phyloP scores from a whole-genome alignment of 2,113 vertebrate genomes.

The Cacatua alba region DNA sequence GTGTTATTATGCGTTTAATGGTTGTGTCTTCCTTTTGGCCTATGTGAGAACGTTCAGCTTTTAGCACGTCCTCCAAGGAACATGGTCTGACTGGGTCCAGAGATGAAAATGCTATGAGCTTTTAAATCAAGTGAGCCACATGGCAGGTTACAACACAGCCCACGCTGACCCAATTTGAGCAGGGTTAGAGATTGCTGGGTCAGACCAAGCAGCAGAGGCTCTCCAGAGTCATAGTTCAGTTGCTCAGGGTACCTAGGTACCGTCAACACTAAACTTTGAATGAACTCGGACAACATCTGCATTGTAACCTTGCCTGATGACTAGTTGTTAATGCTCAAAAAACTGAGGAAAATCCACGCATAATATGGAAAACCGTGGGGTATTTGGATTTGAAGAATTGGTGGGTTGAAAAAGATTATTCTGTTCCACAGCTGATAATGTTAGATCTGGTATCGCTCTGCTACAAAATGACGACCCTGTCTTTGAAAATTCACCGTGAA shows the following conservation, averaged over 20 bases:
- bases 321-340: background rate
- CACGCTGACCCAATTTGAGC: background rate
- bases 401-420: background rate
- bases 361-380: background rate
- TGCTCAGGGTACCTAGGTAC: background rate
- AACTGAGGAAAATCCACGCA: background rate
- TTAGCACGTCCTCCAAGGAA: background rate
- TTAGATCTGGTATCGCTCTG: background rate
- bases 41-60: fast-evolving
- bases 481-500: background rate
- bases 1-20: background rate
- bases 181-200: background rate
- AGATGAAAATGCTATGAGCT: background rate
- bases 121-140: background rate
- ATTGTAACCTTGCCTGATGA: background rate
- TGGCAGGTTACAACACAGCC: background rate
- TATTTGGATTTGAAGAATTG: background rate
- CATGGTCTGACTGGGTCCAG: background rate
- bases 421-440: background rate
- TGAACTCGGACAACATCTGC: background rate
- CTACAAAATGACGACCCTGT: background rate
- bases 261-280: background rate
- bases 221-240: background rate
- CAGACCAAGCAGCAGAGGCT: background rate
- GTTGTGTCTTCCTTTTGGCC: background rate